A percentile compares a stretch with the other conserved stretches of the same genome.
These are phyloP conservation scores for Hypomecis punctinalis DNA, from an alignment of 2,888 invertebrate genomes.

Conservation along the genomic window DNA sequence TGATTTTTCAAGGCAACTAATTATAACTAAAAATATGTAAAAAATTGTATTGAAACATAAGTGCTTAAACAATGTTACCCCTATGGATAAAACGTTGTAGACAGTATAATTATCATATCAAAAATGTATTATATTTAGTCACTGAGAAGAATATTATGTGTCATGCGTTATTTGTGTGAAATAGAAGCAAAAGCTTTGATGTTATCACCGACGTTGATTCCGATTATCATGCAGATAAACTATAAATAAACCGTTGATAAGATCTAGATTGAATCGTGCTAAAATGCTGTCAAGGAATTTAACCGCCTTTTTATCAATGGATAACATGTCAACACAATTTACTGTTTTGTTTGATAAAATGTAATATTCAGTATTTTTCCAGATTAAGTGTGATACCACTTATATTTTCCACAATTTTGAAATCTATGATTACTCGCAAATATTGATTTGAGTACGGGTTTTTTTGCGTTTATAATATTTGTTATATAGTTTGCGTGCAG, in stretches of 20 bases:
- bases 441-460: too few relatives aligned
- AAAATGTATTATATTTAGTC: neutral
- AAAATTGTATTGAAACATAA: too few relatives aligned
- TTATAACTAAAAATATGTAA: too few relatives aligned
- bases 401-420: too few relatives aligned
- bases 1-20: too few relatives aligned
- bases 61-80: too few relatives aligned
- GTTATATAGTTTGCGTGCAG: too few relatives aligned
- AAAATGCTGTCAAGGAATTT: conserved; percentile 8
- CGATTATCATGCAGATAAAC: neutral
- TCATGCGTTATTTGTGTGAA: neutral
- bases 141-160: neutral
- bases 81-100: too few relatives aligned
- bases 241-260: conserved; percentile 16
- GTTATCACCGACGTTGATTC: conserved; percentile 2
- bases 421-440: too few relatives aligned
- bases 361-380: neutral
- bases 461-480: too few relatives aligned
- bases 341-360: neutral
- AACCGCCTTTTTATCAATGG: conserved; percentile 12
- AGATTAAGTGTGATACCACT: too few relatives aligned
- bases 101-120: too few relatives aligned
- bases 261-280: neutral
- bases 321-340: conserved; percentile 6
- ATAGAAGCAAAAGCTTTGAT: conserved; percentile 2